Percentiles rank a stretch among this genome's conserved stretches.
Conservation (phyloP, 1,140 invertebrate species). For the Oryzaephilus surinamensis region DNA sequence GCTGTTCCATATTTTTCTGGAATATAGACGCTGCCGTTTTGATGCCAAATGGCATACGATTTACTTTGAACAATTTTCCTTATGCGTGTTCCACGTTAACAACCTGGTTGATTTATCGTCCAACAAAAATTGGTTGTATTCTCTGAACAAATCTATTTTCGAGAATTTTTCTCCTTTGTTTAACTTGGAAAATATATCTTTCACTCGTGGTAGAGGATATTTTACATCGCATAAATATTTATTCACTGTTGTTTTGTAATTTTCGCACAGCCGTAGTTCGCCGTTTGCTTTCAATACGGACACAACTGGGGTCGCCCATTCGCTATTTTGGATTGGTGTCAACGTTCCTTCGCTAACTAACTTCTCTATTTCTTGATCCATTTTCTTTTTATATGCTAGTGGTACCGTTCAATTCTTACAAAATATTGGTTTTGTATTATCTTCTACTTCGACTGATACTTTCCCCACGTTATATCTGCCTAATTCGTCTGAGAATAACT, state of each 20-base stretch:
- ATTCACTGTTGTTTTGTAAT: constrained; percentile 35
- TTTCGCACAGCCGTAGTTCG: constrained; percentile 31
- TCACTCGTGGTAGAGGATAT: constrained; percentile 28
- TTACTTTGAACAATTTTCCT: constrained; percentile 25
- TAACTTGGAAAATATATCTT: constrained; percentile 30
- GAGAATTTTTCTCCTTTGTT: constrained; percentile 28
- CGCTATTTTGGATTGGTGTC: background rate
- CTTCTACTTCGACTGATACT: constrained; percentile 1
- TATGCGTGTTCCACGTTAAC: constrained; percentile 29
- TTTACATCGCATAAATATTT: constrained; percentile 23
- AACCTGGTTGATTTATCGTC: constrained; percentile 24
- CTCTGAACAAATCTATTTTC: constrained; percentile 30
- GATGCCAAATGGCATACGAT: constrained; percentile 28
- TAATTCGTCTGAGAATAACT: background rate
- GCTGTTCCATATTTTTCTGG: constrained; percentile 33
- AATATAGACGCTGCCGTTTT: constrained; percentile 29
- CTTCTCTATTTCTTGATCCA: constrained; percentile 6
- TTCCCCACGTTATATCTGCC: background rate
- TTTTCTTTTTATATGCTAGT: constrained; percentile 9
- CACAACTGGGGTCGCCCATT: constrained; percentile 6
- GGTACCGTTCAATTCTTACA: constrained; percentile 3
- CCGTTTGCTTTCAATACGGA: constrained; percentile 13
- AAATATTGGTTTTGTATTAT: constrained; percentile 1
- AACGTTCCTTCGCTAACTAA: constrained; percentile 1
- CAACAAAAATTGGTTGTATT: constrained; percentile 32